Percentiles rank a stretch among this genome's conserved stretches.
Evolutionary conservation across 2,113 vertebrate genomes (phyloP).

Genomic region (Rafetus swinhoei): DNA sequence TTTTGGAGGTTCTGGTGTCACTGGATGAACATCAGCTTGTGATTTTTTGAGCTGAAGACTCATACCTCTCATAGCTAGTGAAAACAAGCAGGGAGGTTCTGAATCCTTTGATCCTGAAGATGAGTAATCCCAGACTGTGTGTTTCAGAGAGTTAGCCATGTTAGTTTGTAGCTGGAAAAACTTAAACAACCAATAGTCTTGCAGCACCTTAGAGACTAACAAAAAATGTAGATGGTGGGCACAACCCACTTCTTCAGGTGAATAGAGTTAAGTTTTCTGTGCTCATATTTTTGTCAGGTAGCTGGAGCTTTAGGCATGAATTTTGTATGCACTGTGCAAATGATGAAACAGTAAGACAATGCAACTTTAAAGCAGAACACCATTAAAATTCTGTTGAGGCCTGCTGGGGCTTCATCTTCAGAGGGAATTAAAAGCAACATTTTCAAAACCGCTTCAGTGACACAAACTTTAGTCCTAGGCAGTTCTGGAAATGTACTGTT

Average conservation of each 20-base stretch:
- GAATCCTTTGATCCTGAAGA: background rate
- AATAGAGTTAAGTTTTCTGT: background rate
- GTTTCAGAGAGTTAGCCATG: no score
- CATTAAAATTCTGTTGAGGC: background rate
- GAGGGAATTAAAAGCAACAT: background rate
- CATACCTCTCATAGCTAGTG: background rate
- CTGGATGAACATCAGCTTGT: background rate
- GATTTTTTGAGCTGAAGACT: background rate
- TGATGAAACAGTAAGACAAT: background rate
- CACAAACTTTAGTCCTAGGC: background rate
- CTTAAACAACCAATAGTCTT: no score
- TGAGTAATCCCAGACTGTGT: background rate
- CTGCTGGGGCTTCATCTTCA: background rate
- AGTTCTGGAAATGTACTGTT: background rate
- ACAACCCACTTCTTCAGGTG: background rate
- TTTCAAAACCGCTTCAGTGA: background rate
- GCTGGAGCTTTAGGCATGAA: background rate
- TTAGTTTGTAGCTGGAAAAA: no score
- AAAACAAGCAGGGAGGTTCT: background rate
- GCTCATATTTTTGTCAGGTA: background rate
- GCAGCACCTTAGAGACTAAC: no score
- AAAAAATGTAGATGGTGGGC: no score
- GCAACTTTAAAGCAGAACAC: background rate
- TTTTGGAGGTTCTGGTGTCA: background rate
- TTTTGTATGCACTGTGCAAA: background rate